Conservation (phyloP, 2,113 vertebrate genomes). For the Gymnobelideus leadbeateri region DNA sequence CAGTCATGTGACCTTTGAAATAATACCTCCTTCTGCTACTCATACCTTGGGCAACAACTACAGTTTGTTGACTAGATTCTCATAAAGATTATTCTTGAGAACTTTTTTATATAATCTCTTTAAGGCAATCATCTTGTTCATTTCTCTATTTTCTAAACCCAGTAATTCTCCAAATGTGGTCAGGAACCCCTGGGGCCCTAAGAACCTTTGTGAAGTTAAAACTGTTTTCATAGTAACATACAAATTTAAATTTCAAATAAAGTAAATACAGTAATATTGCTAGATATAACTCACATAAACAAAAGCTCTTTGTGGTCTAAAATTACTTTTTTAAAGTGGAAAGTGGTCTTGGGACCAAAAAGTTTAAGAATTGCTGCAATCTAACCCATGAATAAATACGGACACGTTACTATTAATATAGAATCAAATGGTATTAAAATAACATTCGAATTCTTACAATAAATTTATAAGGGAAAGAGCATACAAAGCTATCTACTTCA, state of each 20-base stretch:
- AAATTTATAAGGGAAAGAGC: neutral
- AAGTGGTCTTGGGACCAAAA: neutral
- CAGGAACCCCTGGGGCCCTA: neutral
- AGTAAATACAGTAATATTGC: neutral
- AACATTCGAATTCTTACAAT: too few relatives aligned
- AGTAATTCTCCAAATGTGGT: neutral
- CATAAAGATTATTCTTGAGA: neutral
- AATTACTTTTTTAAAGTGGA: neutral
- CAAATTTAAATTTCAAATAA: neutral
- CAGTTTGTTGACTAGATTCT: neutral
- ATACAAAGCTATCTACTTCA: neutral
- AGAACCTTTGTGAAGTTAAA: neutral
- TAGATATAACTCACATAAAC: neutral
- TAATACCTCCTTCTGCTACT: neutral
- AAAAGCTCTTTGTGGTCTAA: neutral
- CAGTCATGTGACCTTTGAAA: neutral
- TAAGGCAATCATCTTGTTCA: neutral
- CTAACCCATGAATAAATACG: neutral
- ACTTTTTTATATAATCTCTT: neutral
- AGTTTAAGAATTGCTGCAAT: neutral
- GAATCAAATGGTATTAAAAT: neutral
- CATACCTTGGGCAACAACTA: neutral
- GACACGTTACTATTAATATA: neutral
- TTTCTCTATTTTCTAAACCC: neutral
- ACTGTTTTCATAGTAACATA: neutral